Evolutionary conservation across 64 coral and sea anemone genomes (phyloP), one percentile per base, ranked within the genome.

Genomic region (Montipora cactus): DNA sequence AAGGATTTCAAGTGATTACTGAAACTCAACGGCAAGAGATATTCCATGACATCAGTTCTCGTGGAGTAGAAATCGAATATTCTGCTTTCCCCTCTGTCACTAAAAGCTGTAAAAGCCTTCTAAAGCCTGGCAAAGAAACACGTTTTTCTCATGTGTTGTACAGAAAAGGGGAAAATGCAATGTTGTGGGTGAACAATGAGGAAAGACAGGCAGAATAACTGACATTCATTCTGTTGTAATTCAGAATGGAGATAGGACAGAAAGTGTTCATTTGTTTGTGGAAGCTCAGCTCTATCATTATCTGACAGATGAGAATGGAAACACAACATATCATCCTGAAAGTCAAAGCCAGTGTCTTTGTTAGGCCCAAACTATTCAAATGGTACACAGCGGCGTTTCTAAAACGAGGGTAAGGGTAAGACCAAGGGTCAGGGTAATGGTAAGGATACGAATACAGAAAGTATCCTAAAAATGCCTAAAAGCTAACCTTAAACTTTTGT

Each of bases 141-240:
- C 15, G 64, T 87, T 15, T 49, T 87, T 48, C 61, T 67, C 62
- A 81, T 25, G 22, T 74, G 18, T n/a, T 81, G 28, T 91, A 55
- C 77, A 91, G 89, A 81, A 74, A 69, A 79, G 89, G 89, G 22
- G 89, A 91, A 91, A 81, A 91, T 91, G 89, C 66, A 72, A 73
- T 91, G 59, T 49, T 81, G 61, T 76, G 12, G 7, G 53, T 79
- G 8, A 80, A 88, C 59, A 78, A 68, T 50, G 83, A 93, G 59
- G 74, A 88, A 88, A 94, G n/a, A 70, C 77, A 81, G 92, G 75
- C 19, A 94, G 76, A 72, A 94, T 94, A 77, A 88, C 47, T 72
- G 47, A 74, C 22, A 89, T 94, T 69, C 77, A 89, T 87, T 86
- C 81, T 37, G 72, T 94, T 71, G 61, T 78, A 78, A 87, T 79